Conservation (phyloP, 2,797 vertebrate species). For the Pithecia hirsuta region DNA sequence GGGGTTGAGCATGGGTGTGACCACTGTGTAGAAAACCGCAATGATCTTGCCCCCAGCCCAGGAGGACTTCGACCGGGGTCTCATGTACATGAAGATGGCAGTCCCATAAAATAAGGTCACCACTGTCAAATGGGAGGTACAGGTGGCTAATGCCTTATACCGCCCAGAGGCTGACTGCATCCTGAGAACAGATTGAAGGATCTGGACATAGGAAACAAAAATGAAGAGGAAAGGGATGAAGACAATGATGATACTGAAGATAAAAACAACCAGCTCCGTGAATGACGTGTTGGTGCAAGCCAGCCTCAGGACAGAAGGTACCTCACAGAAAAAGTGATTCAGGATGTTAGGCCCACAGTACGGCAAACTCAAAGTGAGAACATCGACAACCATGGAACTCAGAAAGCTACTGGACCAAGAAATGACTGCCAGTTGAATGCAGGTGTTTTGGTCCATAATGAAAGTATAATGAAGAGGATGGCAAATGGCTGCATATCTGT, state of each 20-base stretch:
- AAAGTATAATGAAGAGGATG: conserved; percentile 73
- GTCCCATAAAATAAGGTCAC: conserved; percentile 79
- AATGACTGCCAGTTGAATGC: conserved; percentile 59
- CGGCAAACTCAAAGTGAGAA: conserved; percentile 68
- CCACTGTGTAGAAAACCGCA: conserved; percentile 60
- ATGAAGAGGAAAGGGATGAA: conserved; percentile 80
- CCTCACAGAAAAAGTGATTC: conserved; percentile 81
- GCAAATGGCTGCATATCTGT: conserved; percentile 78
- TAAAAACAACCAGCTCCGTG: conserved; percentile 70
- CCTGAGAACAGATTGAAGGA: conserved; percentile 67
- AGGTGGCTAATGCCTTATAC: conserved; percentile 78
- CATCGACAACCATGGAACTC: conserved; percentile 72
- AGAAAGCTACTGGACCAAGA: conserved; percentile 78
- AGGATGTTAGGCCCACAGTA: conserved; percentile 73
- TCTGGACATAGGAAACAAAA: conserved; percentile 54
- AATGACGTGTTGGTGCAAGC: conserved; percentile 67
- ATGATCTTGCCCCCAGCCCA: conserved; percentile 69
- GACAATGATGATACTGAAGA: conserved; percentile 73
- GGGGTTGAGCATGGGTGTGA: conserved; percentile 72
- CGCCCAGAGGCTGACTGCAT: background rate
- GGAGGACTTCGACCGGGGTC: conserved; percentile 62
- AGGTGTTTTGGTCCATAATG: conserved; percentile 63
- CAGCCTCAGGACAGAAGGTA: conserved; percentile 70
- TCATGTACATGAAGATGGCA: conserved; percentile 75
- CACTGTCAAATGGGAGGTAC: conserved; percentile 73